A percentile compares a stretch with the other conserved stretches of the same genome.
Conservation (phyloP, 2,113 vertebrate species). For the Rhagologus leucostigma region DNA sequence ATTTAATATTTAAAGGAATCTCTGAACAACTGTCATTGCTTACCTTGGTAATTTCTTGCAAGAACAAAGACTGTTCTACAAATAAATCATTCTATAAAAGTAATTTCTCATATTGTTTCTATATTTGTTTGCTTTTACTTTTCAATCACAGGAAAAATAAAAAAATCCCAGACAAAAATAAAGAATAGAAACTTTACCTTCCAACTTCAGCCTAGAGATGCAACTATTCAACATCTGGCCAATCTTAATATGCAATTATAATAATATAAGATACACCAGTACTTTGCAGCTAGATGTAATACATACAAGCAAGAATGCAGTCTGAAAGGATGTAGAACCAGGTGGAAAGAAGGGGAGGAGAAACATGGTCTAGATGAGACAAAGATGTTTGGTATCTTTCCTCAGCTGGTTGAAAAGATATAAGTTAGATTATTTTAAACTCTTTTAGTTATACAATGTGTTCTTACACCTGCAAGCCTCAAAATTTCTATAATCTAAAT, state of each 20-base stretch:
- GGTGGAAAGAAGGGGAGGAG: neutral
- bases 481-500: neutral
- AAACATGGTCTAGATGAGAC: neutral
- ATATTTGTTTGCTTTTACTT: neutral
- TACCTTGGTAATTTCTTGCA: neutral
- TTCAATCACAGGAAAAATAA: neutral
- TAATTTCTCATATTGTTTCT: neutral
- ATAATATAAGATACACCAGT: neutral
- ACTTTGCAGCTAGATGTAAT: neutral
- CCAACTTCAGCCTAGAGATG: neutral
- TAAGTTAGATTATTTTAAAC: neutral
- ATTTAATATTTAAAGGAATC: neutral
- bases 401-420: neutral
- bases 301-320: neutral
- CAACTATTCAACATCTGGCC: neutral
- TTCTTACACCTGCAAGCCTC: neutral
- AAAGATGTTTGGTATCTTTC: neutral
- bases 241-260: neutral
- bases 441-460: neutral
- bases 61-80: neutral
- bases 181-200: neutral
- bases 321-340: neutral
- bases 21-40: neutral
- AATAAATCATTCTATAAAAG: neutral
- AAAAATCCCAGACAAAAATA: neutral